Evolutionary conservation across 2,888 invertebrate species (phyloP), one percentile per base, ranked within the genome.

Genomic region (Charanyca ferruginea): DNA sequence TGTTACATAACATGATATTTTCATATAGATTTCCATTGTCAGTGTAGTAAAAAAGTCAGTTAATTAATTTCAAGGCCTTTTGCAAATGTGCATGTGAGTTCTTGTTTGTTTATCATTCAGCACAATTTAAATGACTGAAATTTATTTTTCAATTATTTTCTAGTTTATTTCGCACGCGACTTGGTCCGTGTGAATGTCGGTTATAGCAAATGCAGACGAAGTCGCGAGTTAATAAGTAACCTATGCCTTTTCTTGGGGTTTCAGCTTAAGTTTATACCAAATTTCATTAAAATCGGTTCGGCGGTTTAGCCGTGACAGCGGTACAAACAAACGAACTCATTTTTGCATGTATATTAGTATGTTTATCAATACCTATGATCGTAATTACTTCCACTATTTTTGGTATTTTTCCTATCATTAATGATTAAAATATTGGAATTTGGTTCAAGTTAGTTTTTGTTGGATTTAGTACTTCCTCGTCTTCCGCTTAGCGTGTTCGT

Each of bases 401-500:
- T 47, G 23, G 25, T 55, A 28, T 22, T 48, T 73, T 73, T 57
- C 60, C 65, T 69, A 48, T 52, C 59, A 69, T 57, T 69, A 69
- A 11, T 42, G 45, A 28, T n/a, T 25, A 38, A n/a, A 28, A 68
- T 38, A n/a, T 0, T 3, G 4, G 8, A 52, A 63, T 23, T 45
- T 61, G 1, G 8, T 25, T 42, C 25, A 23, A 11, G 23, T 66
- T 42, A 8, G 1, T 35, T 66, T 44, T 42, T 66, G 48, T 57
- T 55, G 9, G 7, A 18, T 42, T 11, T 47, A 38, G 44, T 47
- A 47, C 16, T 41, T 28, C 11, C 2, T 59, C 9, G 18, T 45
- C 3, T 9, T 41, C 25, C 13, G 32, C 23, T 18, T 8, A 7
- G 1, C 3, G 2, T 38, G 48, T 41, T 16, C 25, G 32, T 32